Evolutionary conservation across 2,113 vertebrate genomes (phyloP), one percentile per base, ranked within the genome.

Genomic region (Tachycineta bicolor): DNA sequence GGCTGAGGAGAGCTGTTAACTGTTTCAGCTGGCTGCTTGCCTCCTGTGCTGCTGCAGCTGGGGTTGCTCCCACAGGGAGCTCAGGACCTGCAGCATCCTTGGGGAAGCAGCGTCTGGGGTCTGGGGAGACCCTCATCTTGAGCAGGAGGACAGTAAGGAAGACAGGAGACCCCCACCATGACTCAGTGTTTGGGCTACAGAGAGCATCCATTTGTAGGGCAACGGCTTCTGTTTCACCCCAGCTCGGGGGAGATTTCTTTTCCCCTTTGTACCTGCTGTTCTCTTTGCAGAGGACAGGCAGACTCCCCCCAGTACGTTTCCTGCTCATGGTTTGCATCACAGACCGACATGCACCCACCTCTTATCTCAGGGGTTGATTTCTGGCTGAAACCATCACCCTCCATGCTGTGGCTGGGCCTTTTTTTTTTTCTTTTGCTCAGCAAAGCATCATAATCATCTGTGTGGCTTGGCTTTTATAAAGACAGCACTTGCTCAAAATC

Each of bases 1-100:
- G 87, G 70, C 65, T 89, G 83, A 93, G 75, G 74, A 93, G 65
- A 87, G 26, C 70, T 95, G 74, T 90, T 93, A 95, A 91, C 91
- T 4, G 0, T 49, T 91, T 93, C 4, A 90, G 65, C 33, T 60
- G 62, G 39, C 62, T 81, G 53, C 11, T 90, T 83, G 49, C 56
- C 31, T 94, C 24, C 53, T 29, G 29, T 1, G 2, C 73, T 87
- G 73, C 74, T 91, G 73, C 56, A 79, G 12, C 19, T 33, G 31
- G 21, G 22, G 21, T 17, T 1, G 1, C 22, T 81, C 11, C 50
- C 21, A 12, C 1, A 0, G 21, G 23, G 5, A 58, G 4, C 63
- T 67, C 37, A 58, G 50, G 37, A 85, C 13, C 16, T 0, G 1
- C 26, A 55, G 63, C 24, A 81, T 39, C 18, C 28, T 15, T 23